Percentiles rank a stretch among this genome's conserved stretches.
Evolutionary conservation across 2,113 vertebrate species (phyloP).

Genomic region (Paradoxurus hermaphroditus): DNA sequence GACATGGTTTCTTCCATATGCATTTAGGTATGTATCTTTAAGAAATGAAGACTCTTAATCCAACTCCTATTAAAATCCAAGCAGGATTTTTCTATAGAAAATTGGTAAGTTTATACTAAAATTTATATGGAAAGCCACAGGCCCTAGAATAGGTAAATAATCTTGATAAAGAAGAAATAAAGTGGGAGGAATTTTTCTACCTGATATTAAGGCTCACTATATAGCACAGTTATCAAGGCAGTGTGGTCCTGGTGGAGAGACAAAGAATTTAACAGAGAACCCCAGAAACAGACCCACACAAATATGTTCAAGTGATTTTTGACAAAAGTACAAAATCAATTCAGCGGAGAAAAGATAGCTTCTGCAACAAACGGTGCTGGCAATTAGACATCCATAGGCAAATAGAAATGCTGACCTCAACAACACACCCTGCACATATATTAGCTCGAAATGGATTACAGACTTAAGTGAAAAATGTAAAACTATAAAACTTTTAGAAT

Average conservation of each 20-base stretch:
- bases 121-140: background rate
- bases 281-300: background rate
- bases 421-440: background rate
- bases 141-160: background rate
- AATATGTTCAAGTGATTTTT: background rate
- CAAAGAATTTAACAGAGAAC: background rate
- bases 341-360: background rate
- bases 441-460: background rate
- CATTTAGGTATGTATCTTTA: background rate
- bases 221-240: background rate
- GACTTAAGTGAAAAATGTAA: background rate
- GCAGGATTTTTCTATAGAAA: background rate
- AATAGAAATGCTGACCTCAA: background rate
- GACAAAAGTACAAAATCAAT: background rate
- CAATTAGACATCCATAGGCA: background rate
- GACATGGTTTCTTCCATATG: background rate
- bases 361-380: background rate
- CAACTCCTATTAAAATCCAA: background rate
- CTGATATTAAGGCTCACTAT: background rate
- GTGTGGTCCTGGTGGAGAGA: background rate
- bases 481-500: constrained; percentile 6
- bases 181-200: background rate
- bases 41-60: background rate
- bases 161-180: background rate
- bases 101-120: background rate